phyloP scores from a whole-genome alignment of 2,797 vertebrate species.

The Myotis planiceps region DNA sequence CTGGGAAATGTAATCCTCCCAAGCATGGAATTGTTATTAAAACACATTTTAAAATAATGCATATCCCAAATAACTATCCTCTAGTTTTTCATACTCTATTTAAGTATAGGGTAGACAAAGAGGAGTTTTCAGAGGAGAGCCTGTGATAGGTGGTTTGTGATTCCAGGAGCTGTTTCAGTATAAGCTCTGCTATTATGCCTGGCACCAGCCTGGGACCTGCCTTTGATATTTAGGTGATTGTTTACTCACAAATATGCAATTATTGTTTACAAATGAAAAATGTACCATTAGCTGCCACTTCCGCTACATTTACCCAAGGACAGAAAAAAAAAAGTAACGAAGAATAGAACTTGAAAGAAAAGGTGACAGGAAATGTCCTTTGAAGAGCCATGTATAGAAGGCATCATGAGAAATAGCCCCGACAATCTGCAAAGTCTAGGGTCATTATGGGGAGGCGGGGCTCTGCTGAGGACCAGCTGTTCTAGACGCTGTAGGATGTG shows the following conservation, averaged over 20 bases:
- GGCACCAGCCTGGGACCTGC: neutral
- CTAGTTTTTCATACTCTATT: neutral
- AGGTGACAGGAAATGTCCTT: neutral
- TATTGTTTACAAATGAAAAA: slow-evolving; percentile 72
- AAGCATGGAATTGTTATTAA: slow-evolving; percentile 41
- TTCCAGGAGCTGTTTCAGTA: neutral
- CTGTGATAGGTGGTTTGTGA: neutral
- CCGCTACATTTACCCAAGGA: neutral
- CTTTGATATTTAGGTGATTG: slow-evolving; percentile 57
- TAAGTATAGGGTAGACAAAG: slow-evolving; percentile 42
- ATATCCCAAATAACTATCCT: slow-evolving; percentile 45
- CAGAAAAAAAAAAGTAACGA: slow-evolving; percentile 8
- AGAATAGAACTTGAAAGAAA: neutral
- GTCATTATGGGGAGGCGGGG: neutral
- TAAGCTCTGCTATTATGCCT: slow-evolving; percentile 1
- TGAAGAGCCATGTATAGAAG: neutral
- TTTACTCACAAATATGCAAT: slow-evolving; percentile 65
- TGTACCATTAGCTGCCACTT: neutral
- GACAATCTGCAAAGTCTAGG: neutral
- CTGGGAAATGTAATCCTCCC: neutral
- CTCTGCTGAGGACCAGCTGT: neutral
- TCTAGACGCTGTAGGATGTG: neutral
- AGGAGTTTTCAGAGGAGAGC: neutral
- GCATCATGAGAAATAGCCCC: neutral
- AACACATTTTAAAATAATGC: slow-evolving; percentile 54